phyloP scores from a whole-genome alignment of 2,888 invertebrate genomes.

The Monochamus alternatus region DNA sequence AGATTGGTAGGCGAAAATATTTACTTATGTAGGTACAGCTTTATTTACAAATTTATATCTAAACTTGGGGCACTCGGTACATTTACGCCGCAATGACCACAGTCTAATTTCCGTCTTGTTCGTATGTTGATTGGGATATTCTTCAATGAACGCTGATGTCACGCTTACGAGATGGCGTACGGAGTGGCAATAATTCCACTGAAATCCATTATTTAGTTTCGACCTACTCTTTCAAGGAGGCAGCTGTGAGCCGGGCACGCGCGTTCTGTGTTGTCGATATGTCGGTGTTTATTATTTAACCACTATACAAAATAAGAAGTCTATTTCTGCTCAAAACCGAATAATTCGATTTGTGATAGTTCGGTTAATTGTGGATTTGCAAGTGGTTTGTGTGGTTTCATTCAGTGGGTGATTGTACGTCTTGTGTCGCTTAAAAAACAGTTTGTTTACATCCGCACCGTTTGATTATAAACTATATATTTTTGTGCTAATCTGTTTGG shows the following conservation, averaged over 20 bases:
- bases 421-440: conserved; percentile 28
- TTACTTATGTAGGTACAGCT: no score
- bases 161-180: conserved; percentile 44
- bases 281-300: conserved; percentile 53
- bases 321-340: conserved; percentile 35
- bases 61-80: background rate
- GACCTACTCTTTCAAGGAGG: conserved; percentile 46
- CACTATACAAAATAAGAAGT: conserved; percentile 40
- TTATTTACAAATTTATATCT: no score
- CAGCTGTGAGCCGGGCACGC: conserved; percentile 56
- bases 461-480: conserved; percentile 33
- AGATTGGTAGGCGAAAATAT: no score
- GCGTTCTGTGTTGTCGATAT: conserved; percentile 60
- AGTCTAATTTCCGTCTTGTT: conserved; percentile 1
- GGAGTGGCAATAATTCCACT: conserved; percentile 28
- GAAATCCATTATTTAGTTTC: conserved; percentile 46
- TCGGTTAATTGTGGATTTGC: conserved; percentile 3
- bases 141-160: conserved; percentile 11
- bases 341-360: conserved; percentile 21
- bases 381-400: conserved; percentile 6
- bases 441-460: conserved; percentile 45
- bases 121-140: background rate
- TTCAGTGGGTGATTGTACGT: conserved; percentile 13
- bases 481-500: conserved; percentile 10
- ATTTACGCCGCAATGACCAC: background rate